These are phyloP conservation scores for Sinhomidia bicolor DNA, from an alignment of 2,888 invertebrate genomes.

Conservation along the genomic window DNA sequence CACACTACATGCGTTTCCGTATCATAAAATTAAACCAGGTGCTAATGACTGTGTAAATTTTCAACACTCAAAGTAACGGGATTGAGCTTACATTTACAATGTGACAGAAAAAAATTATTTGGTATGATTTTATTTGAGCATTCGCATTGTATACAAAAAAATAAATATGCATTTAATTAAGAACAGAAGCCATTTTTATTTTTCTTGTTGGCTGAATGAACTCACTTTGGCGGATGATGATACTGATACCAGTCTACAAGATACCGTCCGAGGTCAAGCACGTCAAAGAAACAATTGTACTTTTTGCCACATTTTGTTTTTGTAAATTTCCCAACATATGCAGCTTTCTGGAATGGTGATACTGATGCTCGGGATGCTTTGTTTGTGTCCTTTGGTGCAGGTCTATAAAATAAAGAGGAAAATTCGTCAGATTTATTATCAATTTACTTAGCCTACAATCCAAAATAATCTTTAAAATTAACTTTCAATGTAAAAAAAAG, in stretches of 20 bases:
- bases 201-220: not conserved
- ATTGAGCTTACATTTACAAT: not conserved
- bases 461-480: too few species aligned
- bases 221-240: slow-evolving; percentile 11
- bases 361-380: slow-evolving; percentile 42
- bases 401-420: slow-evolving; percentile 22
- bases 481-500: not conserved
- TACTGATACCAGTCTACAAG: slow-evolving; percentile 76
- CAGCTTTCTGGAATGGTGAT: slow-evolving; percentile 67
- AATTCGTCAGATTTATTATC: not conserved
- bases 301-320: slow-evolving; percentile 69
- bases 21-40: slow-evolving; percentile 5
- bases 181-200: too few species aligned
- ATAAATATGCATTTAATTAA: too few species aligned
- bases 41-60: slow-evolving; percentile 22
- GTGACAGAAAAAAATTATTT: not conserved
- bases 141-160: not conserved
- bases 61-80: slow-evolving; percentile 10
- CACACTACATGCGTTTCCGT: not conserved
- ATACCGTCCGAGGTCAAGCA: slow-evolving; percentile 72
- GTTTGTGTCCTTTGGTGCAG: slow-evolving; percentile 22
- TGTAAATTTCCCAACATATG: slow-evolving; percentile 70
- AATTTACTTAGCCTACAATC: too few species aligned
- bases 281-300: slow-evolving; percentile 77
- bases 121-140: not conserved